Evolutionary conservation across 1,140 invertebrate genomes (phyloP).

Genomic region (Sogatella furcifera): DNA sequence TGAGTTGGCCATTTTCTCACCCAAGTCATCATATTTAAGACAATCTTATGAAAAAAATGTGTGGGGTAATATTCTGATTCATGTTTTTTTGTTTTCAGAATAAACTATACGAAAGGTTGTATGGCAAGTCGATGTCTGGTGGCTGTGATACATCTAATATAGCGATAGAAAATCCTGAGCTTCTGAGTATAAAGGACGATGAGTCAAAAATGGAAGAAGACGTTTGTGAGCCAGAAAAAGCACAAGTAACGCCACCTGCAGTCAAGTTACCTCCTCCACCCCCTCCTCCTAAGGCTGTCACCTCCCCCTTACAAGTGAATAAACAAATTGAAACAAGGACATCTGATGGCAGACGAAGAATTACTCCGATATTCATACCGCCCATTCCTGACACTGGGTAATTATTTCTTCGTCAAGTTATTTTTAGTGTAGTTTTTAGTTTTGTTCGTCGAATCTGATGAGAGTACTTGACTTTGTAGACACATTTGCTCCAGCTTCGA

Average conservation of each 20-base stretch:
- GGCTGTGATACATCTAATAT: slow-evolving; percentile 6
- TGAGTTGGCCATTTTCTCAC: no score
- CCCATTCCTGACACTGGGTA: slow-evolving; percentile 48
- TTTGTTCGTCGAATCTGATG: no score
- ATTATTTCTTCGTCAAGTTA: slow-evolving; percentile 16
- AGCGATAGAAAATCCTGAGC: slow-evolving; percentile 19
- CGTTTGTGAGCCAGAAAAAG: slow-evolving; percentile 33
- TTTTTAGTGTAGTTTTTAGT: slow-evolving; percentile 33
- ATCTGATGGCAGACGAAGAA: slow-evolving; percentile 83
- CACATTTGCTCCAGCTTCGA: no score
- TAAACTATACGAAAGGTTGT: slow-evolving; percentile 68
- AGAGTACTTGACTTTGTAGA: no score
- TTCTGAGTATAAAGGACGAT: neutral
- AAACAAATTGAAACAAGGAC: slow-evolving; percentile 94
- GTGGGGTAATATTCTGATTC: neutral
- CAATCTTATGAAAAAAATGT: no score
- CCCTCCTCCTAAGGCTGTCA: neutral
- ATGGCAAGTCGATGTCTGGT: slow-evolving; percentile 57
- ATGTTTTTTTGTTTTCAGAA: no score
- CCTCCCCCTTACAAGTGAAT: slow-evolving; percentile 37
- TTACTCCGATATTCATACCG: slow-evolving; percentile 92
- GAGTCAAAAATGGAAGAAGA: neutral
- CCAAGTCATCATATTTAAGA: no score
- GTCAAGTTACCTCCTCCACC: slow-evolving; percentile 23
- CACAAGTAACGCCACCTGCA: neutral